Evolutionary conservation across 30 jellyfish, hydroid and myxozoan species (phyloP).

Genomic region (Morbakka virulenta): DNA sequence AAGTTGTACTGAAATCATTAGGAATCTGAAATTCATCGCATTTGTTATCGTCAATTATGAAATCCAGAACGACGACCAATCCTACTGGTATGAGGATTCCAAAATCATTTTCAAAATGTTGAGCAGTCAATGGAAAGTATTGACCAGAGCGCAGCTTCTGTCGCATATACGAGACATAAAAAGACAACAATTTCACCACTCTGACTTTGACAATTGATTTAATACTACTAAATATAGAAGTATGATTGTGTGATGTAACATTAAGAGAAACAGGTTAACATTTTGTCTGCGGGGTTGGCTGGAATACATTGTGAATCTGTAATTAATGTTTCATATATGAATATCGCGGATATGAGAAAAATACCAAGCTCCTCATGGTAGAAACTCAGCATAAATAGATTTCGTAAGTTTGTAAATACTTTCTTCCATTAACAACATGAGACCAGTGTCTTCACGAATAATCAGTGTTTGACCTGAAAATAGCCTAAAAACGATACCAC

Average conservation of each 20-base stretch:
- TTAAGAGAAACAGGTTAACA: neutral
- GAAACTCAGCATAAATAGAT: slow-evolving; percentile 56
- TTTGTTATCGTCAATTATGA: slow-evolving; percentile 25
- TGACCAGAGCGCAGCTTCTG: slow-evolving; percentile 63
- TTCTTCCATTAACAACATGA: slow-evolving; percentile 68
- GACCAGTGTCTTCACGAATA: slow-evolving; percentile 84
- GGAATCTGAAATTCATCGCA: slow-evolving; percentile 67
- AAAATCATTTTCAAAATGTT: slow-evolving; percentile 69
- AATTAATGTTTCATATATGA: slow-evolving; percentile 57
- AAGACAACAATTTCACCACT: slow-evolving; percentile 46
- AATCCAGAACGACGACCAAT: slow-evolving; percentile 48
- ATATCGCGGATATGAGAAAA: slow-evolving; percentile 64
- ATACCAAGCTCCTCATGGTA: slow-evolving; percentile 87
- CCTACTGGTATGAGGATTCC: slow-evolving; percentile 60
- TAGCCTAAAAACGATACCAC: slow-evolving; percentile 64
- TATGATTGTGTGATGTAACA: neutral
- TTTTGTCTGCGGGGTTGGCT: slow-evolving; percentile 10
- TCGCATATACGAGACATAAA: slow-evolving; percentile 23
- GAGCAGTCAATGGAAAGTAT: slow-evolving; percentile 55
- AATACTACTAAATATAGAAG: neutral
- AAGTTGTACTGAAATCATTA: slow-evolving; percentile 39
- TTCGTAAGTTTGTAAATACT: slow-evolving; percentile 50
- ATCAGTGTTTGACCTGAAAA: slow-evolving; percentile 86
- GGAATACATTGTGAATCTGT: slow-evolving; percentile 10
- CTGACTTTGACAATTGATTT: neutral